Evolutionary conservation across 2,888 invertebrate genomes (phyloP).

Genomic region (Dolichopus griseipennis): DNA sequence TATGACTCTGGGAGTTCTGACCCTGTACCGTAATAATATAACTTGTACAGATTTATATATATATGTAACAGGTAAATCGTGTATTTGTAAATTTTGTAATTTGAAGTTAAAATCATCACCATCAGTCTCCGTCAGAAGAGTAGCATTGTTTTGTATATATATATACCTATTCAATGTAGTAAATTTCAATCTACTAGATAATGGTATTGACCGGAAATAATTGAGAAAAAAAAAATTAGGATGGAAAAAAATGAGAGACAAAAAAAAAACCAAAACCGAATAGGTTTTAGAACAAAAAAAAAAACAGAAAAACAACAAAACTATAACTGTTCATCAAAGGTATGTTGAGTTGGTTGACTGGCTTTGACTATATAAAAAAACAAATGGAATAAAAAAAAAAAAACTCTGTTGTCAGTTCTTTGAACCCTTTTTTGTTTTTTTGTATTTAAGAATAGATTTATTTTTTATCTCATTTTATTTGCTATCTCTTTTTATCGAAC

Average conservation of each 20-base stretch:
- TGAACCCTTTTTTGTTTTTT: not conserved
- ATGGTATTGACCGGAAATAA: conserved; percentile 6
- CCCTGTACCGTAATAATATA: too few relatives aligned
- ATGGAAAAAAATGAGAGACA: not conserved
- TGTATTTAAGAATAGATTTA: too few relatives aligned
- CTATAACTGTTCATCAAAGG: not conserved
- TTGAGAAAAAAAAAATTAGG: not conserved
- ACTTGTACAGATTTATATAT: not conserved
- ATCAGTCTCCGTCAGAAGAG: not conserved
- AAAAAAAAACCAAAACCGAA: not conserved
- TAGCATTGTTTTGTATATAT: too few relatives aligned
- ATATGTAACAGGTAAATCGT: not conserved
- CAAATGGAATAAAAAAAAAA: not conserved
- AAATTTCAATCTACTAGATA: not conserved
- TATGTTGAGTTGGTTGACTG: not conserved
- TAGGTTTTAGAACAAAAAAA: not conserved
- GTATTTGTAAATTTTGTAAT: not conserved
- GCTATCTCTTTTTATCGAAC: not conserved
- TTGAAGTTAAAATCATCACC: not conserved
- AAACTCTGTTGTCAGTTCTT: not conserved
- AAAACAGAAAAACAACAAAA: too few relatives aligned
- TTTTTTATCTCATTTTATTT: not conserved
- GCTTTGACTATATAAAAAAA: not conserved
- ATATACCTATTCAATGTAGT: not conserved
- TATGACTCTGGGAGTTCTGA: too few relatives aligned